These are phyloP conservation scores for Corticium candelabrum DNA, from an alignment of 37 sponge, comb jelly and placozoan species.

Conservation along the genomic window DNA sequence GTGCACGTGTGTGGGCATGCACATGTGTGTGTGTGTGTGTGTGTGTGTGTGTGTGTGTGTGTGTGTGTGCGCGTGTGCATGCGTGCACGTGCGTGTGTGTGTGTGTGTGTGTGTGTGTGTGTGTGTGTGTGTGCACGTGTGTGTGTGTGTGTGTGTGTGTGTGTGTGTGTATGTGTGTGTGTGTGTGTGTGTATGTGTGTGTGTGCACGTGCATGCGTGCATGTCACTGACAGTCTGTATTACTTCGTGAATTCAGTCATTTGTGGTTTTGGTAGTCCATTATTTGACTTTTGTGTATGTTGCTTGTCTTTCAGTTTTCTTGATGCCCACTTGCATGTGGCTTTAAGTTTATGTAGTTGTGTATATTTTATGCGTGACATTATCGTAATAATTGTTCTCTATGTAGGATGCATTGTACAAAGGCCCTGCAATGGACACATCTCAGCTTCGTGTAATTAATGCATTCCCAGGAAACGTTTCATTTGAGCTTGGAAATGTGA, in stretches of 20 bases:
- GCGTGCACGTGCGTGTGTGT: conserved; percentile 11
- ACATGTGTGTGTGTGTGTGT: neutral
- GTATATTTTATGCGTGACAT: neutral
- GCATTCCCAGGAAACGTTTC: neutral
- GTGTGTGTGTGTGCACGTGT: conserved; percentile 3
- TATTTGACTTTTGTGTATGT: too few species aligned
- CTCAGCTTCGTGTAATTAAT: neutral
- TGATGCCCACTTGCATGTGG: neutral
- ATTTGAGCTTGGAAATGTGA: neutral
- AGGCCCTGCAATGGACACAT: neutral
- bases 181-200: too few species aligned
- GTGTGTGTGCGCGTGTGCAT: conserved; percentile 5
- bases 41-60: neutral
- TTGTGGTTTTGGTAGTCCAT: too few species aligned
- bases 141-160: neutral
- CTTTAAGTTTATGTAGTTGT: neutral
- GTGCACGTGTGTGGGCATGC: neutral
- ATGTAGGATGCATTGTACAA: neutral
- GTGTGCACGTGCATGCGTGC: too few species aligned
- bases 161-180: too few species aligned
- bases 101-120: neutral
- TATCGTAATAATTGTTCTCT: neutral
- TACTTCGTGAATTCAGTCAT: too few species aligned
- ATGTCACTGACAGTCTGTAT: too few species aligned
- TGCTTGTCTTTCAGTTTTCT: too few species aligned